Conservation (phyloP, 1,140 invertebrate species). For the Drosophila tsacasi region DNA sequence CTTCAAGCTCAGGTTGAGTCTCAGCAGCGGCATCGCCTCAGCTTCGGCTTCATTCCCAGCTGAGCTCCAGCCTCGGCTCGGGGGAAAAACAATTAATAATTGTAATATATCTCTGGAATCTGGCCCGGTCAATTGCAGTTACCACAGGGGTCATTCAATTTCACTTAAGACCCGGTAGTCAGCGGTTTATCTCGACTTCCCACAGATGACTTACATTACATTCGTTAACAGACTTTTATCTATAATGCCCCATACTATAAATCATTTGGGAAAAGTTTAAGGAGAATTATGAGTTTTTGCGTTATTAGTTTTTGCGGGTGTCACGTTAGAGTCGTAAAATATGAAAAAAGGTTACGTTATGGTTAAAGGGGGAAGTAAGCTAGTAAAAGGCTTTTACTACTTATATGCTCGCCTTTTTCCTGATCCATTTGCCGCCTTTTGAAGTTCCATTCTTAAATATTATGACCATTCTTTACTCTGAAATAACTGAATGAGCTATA, state of each 20-base stretch:
- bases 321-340: conserved; percentile 4
- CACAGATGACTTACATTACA: conserved; percentile 22
- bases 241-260: conserved; percentile 1
- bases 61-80: conserved; percentile 11
- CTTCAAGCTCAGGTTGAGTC: conserved; percentile 1
- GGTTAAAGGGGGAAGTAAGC: background rate
- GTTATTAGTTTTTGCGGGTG: background rate
- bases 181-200: conserved; percentile 16
- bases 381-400: background rate
- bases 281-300: conserved; percentile 2
- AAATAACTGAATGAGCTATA: background rate
- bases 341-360: background rate
- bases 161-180: conserved; percentile 14
- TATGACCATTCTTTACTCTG: background rate
- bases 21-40: background rate
- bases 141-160: conserved; percentile 28
- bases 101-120: conserved; percentile 51
- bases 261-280: background rate
- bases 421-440: background rate
- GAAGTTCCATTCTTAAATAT: background rate
- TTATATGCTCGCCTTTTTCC: background rate
- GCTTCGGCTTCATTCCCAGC: conserved; percentile 6
- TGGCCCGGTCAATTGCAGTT: conserved; percentile 40
- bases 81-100: conserved; percentile 55
- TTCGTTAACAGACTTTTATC: conserved; percentile 8